These are phyloP conservation scores for Serripes groenlandicus DNA, from an alignment of 2,888 invertebrate species.

Conservation along the genomic window DNA sequence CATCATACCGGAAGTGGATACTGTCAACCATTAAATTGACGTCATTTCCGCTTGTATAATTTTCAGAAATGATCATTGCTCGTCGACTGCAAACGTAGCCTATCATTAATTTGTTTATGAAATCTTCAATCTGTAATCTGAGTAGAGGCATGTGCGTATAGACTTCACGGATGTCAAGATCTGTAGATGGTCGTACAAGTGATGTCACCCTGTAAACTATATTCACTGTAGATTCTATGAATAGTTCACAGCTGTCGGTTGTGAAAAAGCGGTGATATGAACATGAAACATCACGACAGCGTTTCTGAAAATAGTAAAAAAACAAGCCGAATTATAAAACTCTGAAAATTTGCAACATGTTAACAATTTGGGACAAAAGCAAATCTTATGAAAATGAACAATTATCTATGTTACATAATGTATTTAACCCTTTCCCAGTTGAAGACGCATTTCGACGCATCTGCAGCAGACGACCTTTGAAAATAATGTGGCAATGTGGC, in stretches of 20 bases:
- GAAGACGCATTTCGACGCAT: too few species aligned
- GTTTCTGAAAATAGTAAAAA: background rate
- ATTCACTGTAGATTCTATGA: background rate
- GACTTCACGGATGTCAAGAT: background rate
- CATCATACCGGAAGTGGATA: background rate
- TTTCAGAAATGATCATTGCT: too few species aligned
- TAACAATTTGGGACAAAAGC: too few species aligned
- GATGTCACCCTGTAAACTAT: background rate
- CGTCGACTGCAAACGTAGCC: background rate
- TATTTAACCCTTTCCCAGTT: too few species aligned
- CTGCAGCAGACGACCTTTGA: too few species aligned
- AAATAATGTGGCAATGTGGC: too few species aligned
- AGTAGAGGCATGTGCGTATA: background rate
- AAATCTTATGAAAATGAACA: too few species aligned
- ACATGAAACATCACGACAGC: background rate
- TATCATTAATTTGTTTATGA: background rate
- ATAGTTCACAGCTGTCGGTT: background rate
- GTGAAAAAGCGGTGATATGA: background rate
- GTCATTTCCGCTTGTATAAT: too few species aligned
- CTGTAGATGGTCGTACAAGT: background rate
- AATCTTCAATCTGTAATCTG: background rate
- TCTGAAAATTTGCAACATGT: too few species aligned
- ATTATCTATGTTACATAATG: too few species aligned
- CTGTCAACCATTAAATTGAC: constrained; percentile 2
- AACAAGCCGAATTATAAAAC: too few species aligned